Evolutionary conservation across 2,113 vertebrate genomes (phyloP).

Genomic region (Elephantulus edwardii): DNA sequence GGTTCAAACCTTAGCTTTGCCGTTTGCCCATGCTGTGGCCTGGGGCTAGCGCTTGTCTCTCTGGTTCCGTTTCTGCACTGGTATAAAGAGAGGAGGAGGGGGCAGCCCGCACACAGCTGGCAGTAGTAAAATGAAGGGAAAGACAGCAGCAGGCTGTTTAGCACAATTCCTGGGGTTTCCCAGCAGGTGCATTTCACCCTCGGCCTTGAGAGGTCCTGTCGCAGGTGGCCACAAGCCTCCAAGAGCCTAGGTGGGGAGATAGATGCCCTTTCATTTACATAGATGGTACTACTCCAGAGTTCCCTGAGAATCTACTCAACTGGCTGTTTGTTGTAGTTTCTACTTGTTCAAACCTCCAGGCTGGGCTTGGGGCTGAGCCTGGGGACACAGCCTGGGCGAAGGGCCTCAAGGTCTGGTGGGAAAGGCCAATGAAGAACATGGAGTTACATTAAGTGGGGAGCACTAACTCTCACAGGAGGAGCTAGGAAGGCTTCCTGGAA

Average conservation of each 20-base stretch:
- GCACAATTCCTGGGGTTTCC: neutral
- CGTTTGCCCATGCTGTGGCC: neutral
- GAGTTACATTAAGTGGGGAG: neutral
- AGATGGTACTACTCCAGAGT: neutral
- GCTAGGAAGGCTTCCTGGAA: slow-evolving; percentile 32
- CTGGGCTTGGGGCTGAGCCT: neutral
- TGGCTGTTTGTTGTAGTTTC: neutral
- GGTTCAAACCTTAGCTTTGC: neutral
- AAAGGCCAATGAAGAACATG: neutral
- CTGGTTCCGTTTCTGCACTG: neutral
- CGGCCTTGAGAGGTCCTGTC: neutral
- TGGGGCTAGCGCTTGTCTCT: neutral
- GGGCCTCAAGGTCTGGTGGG: neutral
- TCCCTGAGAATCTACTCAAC: neutral
- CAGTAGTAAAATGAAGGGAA: neutral
- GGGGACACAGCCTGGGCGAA: neutral
- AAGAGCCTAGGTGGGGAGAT: neutral
- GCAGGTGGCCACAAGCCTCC: accelerated
- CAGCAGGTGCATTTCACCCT: neutral
- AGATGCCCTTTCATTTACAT: accelerated
- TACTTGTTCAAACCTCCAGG: neutral
- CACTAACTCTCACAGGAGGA: neutral
- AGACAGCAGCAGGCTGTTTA: neutral
- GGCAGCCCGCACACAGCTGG: accelerated
- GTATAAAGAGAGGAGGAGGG: neutral